phyloP scores from a whole-genome alignment of 2,113 vertebrate species.

The Columbina picui region DNA sequence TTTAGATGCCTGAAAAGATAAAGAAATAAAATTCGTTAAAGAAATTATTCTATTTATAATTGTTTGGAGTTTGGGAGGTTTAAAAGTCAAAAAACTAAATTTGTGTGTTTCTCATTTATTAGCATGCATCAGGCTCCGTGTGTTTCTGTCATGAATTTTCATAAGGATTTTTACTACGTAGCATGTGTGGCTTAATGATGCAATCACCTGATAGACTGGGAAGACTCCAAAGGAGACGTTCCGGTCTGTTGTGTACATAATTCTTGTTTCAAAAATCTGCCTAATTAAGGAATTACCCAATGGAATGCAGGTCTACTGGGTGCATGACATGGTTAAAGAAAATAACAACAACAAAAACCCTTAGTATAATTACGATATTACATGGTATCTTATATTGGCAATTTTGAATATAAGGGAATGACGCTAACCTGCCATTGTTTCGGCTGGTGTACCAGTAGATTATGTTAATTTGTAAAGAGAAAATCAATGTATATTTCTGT shows the following conservation, averaged over 20 bases:
- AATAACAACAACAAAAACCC: slow-evolving; percentile 68
- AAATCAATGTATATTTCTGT: slow-evolving; percentile 8
- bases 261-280: slow-evolving; percentile 79
- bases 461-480: not conserved
- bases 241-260: slow-evolving; percentile 82
- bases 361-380: slow-evolving; percentile 59
- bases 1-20: not conserved
- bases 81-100: slow-evolving; percentile 53
- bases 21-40: not conserved
- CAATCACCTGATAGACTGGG: slow-evolving; percentile 80
- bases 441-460: not conserved
- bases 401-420: slow-evolving; percentile 36
- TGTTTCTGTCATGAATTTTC: slow-evolving; percentile 80
- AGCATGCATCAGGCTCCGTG: slow-evolving; percentile 64
- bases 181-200: slow-evolving; percentile 81
- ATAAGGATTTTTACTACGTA: slow-evolving; percentile 81
- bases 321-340: slow-evolving; percentile 62
- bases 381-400: slow-evolving; percentile 47
- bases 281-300: slow-evolving; percentile 80
- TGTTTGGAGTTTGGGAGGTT: slow-evolving; percentile 18
- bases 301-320: slow-evolving; percentile 69
- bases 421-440: slow-evolving; percentile 19
- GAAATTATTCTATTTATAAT: slow-evolving; percentile 4
- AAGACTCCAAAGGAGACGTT: slow-evolving; percentile 78
- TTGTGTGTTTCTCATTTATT: slow-evolving; percentile 48